phyloP scores from a whole-genome alignment of 1,140 invertebrate genomes.

The Brachystomella parvula region DNA sequence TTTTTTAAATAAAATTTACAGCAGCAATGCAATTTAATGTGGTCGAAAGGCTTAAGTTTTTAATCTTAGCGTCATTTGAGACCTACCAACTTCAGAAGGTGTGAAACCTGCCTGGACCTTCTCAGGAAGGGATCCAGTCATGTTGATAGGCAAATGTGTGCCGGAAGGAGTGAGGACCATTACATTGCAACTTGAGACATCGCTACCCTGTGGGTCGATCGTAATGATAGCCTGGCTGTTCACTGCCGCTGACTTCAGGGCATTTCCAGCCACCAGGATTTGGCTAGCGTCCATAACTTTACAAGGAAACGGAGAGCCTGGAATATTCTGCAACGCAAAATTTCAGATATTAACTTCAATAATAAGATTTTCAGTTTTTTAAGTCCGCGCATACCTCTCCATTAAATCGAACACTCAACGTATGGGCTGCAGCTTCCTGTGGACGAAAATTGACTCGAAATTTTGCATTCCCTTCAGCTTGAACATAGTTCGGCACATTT shows the following conservation, averaged over 20 bases:
- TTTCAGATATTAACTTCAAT: background rate
- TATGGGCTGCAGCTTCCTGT: constrained; percentile 78
- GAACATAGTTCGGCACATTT: constrained; percentile 97
- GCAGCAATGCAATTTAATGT: too few species aligned
- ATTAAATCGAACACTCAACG: constrained; percentile 88
- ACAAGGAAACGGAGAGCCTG: constrained; percentile 79
- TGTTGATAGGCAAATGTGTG: constrained; percentile 59
- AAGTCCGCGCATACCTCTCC: constrained; percentile 73
- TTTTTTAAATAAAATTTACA: too few species aligned
- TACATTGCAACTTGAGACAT: constrained; percentile 51
- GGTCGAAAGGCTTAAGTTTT: too few species aligned
- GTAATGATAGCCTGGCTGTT: constrained; percentile 52
- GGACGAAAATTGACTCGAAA: constrained; percentile 96
- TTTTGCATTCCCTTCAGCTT: constrained; percentile 91
- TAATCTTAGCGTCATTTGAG: background rate
- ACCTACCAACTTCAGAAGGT: constrained; percentile 65
- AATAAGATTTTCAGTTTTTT: constrained; percentile 1
- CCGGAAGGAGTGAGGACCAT: constrained; percentile 70
- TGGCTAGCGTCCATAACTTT: constrained; percentile 60
- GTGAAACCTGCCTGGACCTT: constrained; percentile 66
- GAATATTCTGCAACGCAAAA: constrained; percentile 9
- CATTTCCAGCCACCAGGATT: constrained; percentile 52
- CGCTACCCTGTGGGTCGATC: constrained; percentile 51
- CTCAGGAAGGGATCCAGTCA: constrained; percentile 49
- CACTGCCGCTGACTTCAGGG: constrained; percentile 55